Evolutionary conservation across 2,888 invertebrate species (phyloP).

Genomic region (Lamproptera curius): DNA sequence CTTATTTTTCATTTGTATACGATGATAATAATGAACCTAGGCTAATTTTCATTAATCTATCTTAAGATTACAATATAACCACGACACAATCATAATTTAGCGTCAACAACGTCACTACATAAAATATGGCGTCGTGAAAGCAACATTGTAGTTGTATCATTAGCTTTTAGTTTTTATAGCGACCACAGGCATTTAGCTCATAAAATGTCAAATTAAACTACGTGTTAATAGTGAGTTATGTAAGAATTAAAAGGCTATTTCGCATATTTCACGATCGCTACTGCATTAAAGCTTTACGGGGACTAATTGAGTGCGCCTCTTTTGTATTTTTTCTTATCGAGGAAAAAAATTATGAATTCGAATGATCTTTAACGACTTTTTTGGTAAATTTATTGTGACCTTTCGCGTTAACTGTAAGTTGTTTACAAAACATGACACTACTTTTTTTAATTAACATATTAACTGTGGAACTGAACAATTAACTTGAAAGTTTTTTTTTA

Average conservation of each 20-base stretch:
- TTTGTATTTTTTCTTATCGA: slow-evolving; percentile 20
- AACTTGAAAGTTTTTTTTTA: not conserved
- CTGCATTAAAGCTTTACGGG: slow-evolving; percentile 24
- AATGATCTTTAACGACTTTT: not conserved
- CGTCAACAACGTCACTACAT: slow-evolving; percentile 23
- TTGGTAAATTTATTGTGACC: slow-evolving; percentile 8
- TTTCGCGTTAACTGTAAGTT: not conserved
- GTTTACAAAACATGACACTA: slow-evolving; percentile 1
- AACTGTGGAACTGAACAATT: too few species aligned
- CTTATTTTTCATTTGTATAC: too few species aligned
- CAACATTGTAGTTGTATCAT: slow-evolving; percentile 42
- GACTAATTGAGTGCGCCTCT: slow-evolving; percentile 24
- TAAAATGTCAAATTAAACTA: slow-evolving; percentile 44
- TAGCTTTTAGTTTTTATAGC: slow-evolving; percentile 36
- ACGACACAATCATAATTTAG: slow-evolving; percentile 22
- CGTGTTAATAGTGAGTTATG: slow-evolving; percentile 47
- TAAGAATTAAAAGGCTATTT: slow-evolving; percentile 35
- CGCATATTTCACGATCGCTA: slow-evolving; percentile 34
- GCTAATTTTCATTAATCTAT: too few species aligned
- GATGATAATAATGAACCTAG: too few species aligned
- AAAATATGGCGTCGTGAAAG: slow-evolving; percentile 30
- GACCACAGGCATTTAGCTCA: slow-evolving; percentile 31
- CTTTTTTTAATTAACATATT: not conserved
- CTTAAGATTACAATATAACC: too few species aligned
- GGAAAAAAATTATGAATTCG: slow-evolving; percentile 6